Evolutionary conservation across 2,113 vertebrate genomes (phyloP), one percentile per base, ranked within the genome.

Genomic region (Pelodiscus sinensis): DNA sequence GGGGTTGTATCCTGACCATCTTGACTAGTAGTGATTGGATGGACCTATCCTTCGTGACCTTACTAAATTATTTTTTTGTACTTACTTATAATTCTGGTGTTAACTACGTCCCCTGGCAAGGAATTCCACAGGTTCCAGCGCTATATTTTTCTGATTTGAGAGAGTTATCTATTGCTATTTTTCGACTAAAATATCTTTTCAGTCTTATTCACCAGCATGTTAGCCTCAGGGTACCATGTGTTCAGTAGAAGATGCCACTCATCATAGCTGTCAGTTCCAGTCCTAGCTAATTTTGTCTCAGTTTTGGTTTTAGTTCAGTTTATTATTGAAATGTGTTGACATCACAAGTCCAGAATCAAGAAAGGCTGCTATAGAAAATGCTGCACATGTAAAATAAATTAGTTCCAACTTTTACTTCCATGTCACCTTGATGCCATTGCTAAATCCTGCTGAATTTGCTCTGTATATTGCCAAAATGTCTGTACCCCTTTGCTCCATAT

Each of bases 341-440:
- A 4, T 93, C 62, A 79, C 60, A 92, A 90, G 57, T 19, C 71
- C 38, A 79, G 93, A 89, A 62, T 73, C 77, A 51, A 27, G 54
- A 35, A 83, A 84, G 79, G 31, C 57, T 44, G 71, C 35, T 77
- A 0, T 68, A 62, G 79, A 77, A 57, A 79, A 87, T 44, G 8
- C 14, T n/a, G 79, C 81, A 13, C 62, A 71, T 79, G 81, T 21
- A 29, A 81, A 93, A 14, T 14, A 84, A 94, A 89, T 27, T 51
- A 3, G 57, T 94, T n/a, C 62, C 24, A 35, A 90, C 12, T 52
- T 80, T 31, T 93, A 18, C 81, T 21, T 9, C 29, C 31, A 16
- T n/a, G 62, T 7, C 62, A 31, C 15, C 31, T 31, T 68, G 62
- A 68, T n/a, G 15, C 29, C 62, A 62, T 62, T 31, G 60, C 60